Evolutionary conservation across 1,140 invertebrate species (phyloP).

Genomic region (Drusus annulatus): DNA sequence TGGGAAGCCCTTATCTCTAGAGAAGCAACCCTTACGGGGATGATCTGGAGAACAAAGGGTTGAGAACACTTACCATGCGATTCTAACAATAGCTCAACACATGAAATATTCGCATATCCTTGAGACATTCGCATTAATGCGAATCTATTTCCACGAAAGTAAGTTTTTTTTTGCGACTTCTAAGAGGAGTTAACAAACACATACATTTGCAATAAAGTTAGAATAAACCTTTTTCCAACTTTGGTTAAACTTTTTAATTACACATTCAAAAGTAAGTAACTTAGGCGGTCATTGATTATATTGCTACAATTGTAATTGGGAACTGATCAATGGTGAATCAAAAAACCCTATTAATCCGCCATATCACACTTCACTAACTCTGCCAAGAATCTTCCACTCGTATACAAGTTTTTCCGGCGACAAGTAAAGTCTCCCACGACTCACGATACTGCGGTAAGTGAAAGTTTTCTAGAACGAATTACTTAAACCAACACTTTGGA

Average conservation of each 20-base stretch:
- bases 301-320: too few relatives aligned
- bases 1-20: slow-evolving; percentile 38
- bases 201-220: too few relatives aligned
- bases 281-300: too few relatives aligned
- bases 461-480: background rate
- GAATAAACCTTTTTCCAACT: too few relatives aligned
- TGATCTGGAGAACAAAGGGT: slow-evolving; percentile 9
- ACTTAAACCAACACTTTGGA: background rate
- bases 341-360: too few relatives aligned
- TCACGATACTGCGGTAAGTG: background rate
- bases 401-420: background rate
- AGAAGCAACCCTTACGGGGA: slow-evolving; percentile 18
- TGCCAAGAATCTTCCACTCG: background rate
- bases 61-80: background rate
- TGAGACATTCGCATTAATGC: too few relatives aligned
- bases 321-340: too few relatives aligned
- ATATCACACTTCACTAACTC: background rate
- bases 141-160: too few relatives aligned
- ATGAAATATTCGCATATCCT: background rate
- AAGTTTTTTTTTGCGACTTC: too few relatives aligned
- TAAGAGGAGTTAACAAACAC: too few relatives aligned
- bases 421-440: background rate
- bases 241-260: too few relatives aligned
- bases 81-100: slow-evolving; percentile 7
- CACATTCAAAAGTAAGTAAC: too few relatives aligned